A percentile compares a stretch with the other conserved stretches of the same genome.
Conservation (phyloP, 1,140 invertebrate genomes). For the Artemia franciscana region DNA sequence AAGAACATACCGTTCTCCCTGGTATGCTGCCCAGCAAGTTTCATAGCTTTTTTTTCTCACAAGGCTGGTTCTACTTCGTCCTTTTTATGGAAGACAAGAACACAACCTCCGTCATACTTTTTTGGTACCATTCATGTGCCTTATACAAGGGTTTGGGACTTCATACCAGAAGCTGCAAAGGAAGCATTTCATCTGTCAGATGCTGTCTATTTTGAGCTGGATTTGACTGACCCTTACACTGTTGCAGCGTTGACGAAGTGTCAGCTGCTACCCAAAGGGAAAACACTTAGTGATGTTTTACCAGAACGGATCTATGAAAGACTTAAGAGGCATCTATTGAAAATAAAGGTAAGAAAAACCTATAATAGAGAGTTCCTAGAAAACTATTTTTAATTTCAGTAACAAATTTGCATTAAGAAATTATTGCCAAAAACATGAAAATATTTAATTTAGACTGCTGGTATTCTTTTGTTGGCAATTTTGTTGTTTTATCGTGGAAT, state of each 20-base stretch:
- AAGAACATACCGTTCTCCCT: too few relatives aligned
- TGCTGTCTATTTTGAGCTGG: conserved; percentile 29
- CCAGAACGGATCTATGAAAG: conserved; percentile 24
- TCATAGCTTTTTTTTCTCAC: too few relatives aligned
- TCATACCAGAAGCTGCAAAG: conserved; percentile 27
- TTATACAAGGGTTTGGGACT: conserved; percentile 30
- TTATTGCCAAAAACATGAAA: too few relatives aligned
- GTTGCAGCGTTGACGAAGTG: conserved; percentile 25
- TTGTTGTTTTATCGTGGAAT: too few relatives aligned
- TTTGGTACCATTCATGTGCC: conserved; percentile 35
- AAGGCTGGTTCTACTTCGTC: conserved; percentile 12
- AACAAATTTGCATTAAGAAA: too few relatives aligned
- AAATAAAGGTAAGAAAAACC: conserved; percentile 18
- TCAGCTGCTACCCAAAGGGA: conserved; percentile 25
- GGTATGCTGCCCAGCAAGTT: too few relatives aligned
- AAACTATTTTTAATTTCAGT: too few relatives aligned
- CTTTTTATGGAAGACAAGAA: conserved; percentile 17
- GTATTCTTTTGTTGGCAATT: too few relatives aligned
- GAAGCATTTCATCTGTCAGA: conserved; percentile 24
- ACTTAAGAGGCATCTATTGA: conserved; percentile 26
- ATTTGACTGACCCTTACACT: conserved; percentile 26
- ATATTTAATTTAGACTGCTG: too few relatives aligned
- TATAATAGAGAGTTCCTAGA: too few relatives aligned
- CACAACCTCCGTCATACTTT: conserved; percentile 27
- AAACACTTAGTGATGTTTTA: conserved; percentile 23